Evolutionary conservation across 2,888 invertebrate genomes (phyloP).

Genomic region (Nysson spinosus): DNA sequence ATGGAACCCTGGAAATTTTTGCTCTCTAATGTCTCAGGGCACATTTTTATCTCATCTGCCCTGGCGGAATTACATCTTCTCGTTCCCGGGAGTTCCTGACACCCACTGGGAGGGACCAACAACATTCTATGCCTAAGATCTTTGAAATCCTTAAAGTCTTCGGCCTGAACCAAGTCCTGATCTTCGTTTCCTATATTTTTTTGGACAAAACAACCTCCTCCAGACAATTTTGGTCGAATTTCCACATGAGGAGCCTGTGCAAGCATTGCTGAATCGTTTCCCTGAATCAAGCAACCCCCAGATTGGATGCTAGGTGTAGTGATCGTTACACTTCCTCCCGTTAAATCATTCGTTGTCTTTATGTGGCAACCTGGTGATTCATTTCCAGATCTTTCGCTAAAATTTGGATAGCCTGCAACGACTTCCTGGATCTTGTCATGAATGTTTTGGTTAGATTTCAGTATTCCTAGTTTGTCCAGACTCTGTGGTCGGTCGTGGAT

Average conservation of each 20-base stretch:
- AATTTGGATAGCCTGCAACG: too few species aligned
- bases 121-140: slow-evolving; percentile 21
- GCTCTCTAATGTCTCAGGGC: too few species aligned
- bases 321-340: slow-evolving; percentile 66
- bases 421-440: too few species aligned
- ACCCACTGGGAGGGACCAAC: slow-evolving; percentile 66
- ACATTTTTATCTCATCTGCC: too few species aligned
- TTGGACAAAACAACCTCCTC: slow-evolving; percentile 61
- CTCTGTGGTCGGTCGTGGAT: slow-evolving; percentile 64
- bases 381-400: slow-evolving; percentile 12
- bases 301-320: slow-evolving; percentile 64
- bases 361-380: slow-evolving; percentile 56
- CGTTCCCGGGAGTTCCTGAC: slow-evolving; percentile 70
- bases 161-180: slow-evolving; percentile 15
- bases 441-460: not conserved
- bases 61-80: slow-evolving; percentile 31
- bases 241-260: slow-evolving; percentile 64
- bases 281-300: slow-evolving; percentile 63
- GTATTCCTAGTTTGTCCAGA: slow-evolving; percentile 48
- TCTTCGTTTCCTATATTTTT: slow-evolving; percentile 49
- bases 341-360: slow-evolving; percentile 63
- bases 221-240: slow-evolving; percentile 64
- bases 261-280: slow-evolving; percentile 52
- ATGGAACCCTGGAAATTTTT: too few species aligned
- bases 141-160: slow-evolving; percentile 1